A percentile compares a stretch with the other conserved stretches of the same genome.
phyloP scores from a whole-genome alignment of 2,113 vertebrate species.

The Anser cygnoides region DNA sequence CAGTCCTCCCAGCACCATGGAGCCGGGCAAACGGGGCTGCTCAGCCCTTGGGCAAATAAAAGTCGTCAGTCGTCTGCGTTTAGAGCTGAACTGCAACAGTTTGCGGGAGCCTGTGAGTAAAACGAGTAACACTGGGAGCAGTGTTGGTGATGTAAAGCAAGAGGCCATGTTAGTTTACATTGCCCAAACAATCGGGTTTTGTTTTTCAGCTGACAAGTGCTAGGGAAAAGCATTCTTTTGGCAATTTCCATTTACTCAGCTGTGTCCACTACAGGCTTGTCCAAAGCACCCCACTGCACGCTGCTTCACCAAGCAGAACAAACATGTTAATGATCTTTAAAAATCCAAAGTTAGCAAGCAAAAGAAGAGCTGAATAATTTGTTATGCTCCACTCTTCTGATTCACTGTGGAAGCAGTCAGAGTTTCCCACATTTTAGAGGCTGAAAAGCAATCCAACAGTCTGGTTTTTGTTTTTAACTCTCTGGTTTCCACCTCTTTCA shows the following conservation, averaged over 20 bases:
- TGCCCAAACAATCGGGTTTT: background rate
- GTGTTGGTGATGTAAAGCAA: background rate
- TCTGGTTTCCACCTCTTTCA: background rate
- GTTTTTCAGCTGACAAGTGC: background rate
- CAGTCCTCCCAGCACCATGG: background rate
- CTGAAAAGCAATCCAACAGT: background rate
- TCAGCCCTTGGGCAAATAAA: background rate
- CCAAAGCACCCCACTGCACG: background rate
- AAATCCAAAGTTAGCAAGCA: background rate
- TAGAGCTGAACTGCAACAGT: constrained; percentile 24
- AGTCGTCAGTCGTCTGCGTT: background rate
- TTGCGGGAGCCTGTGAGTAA: background rate
- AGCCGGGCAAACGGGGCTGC: background rate
- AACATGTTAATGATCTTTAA: background rate
- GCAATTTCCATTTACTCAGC: background rate
- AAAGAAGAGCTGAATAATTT: background rate
- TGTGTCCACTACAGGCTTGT: background rate
- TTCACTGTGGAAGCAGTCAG: accelerated
- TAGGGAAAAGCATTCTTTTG: background rate
- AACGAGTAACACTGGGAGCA: background rate
- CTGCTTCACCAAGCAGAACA: background rate
- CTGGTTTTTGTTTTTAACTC: accelerated
- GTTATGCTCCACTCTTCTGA: background rate
- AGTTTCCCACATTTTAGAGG: accelerated
- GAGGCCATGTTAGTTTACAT: background rate